phyloP scores from a whole-genome alignment of 2,888 invertebrate genomes.

The Fragum sueziense region DNA sequence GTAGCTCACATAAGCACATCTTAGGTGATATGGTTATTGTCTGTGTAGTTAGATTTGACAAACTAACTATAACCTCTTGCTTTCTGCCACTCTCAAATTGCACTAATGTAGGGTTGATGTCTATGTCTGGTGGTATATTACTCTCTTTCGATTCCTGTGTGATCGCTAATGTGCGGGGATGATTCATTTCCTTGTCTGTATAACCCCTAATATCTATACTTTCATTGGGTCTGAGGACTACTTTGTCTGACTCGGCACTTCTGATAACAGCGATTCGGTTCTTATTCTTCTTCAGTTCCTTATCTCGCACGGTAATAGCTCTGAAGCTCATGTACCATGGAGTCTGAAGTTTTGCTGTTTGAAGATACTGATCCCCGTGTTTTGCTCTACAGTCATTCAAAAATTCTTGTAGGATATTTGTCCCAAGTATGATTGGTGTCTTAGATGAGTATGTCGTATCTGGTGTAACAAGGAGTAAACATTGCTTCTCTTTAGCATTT shows the following conservation, averaged over 20 bases:
- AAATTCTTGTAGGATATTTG: slow-evolving; percentile 39
- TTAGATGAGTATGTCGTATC: slow-evolving; percentile 39
- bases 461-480: slow-evolving; percentile 28
- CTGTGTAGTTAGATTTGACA: neutral
- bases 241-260: neutral
- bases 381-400: slow-evolving; percentile 19
- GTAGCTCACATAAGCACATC: too few species aligned
- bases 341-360: slow-evolving; percentile 32
- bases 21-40: neutral
- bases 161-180: slow-evolving; percentile 1
- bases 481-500: neutral
- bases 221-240: slow-evolving; percentile 1
- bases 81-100: slow-evolving; percentile 2
- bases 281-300: slow-evolving; percentile 21
- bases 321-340: slow-evolving; percentile 46
- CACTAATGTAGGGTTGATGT: slow-evolving; percentile 29
- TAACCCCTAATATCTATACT: slow-evolving; percentile 17
- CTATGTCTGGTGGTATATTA: slow-evolving; percentile 9
- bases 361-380: slow-evolving; percentile 44
- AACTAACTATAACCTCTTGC: neutral
- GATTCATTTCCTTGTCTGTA: slow-evolving; percentile 21
- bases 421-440: slow-evolving; percentile 52
- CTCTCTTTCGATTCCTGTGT: slow-evolving; percentile 7
- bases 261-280: slow-evolving; percentile 14
- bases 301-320: neutral